Percentiles rank a stretch among this genome's conserved stretches.
Evolutionary conservation across 2,113 vertebrate species (phyloP).

Genomic region (Peromyscus californicus): DNA sequence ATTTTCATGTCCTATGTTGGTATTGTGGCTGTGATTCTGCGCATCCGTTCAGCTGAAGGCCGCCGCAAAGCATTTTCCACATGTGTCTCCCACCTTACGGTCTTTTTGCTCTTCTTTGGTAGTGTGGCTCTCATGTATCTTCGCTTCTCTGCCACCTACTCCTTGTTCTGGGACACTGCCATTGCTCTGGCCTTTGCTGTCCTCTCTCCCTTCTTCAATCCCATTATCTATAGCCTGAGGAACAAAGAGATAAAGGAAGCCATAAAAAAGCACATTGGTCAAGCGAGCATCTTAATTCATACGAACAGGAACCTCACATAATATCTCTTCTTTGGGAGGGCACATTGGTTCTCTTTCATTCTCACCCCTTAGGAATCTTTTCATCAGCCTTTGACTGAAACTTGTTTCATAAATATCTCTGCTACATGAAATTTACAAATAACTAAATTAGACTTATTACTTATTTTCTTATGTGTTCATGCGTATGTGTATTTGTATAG

Average conservation of each 20-base stretch:
- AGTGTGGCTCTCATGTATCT: conserved; percentile 71
- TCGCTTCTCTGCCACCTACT: conserved; percentile 68
- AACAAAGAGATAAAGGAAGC: conserved; percentile 78
- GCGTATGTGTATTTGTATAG: neutral
- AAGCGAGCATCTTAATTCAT: neutral
- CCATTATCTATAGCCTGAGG: conserved; percentile 76
- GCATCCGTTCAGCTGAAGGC: conserved; percentile 60
- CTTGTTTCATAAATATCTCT: neutral
- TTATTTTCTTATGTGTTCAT: neutral
- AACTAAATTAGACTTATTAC: neutral
- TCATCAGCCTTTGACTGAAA: neutral
- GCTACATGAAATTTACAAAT: neutral
- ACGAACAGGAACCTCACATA: neutral
- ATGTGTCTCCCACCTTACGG: conserved; percentile 65
- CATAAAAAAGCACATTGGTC: conserved; percentile 58
- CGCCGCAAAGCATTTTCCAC: conserved; percentile 69
- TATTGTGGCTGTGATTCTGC: conserved; percentile 56
- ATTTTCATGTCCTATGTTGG: conserved; percentile 44
- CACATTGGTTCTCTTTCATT: neutral
- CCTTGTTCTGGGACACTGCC: conserved; percentile 65
- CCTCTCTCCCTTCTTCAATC: conserved; percentile 74
- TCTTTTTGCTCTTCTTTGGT: conserved; percentile 72
- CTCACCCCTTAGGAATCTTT: neutral
- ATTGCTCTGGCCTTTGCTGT: conserved; percentile 74
- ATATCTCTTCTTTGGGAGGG: neutral